Evolutionary conservation across 2,888 invertebrate genomes (phyloP), one percentile per base, ranked within the genome.

Genomic region (Tinea semifulvella): DNA sequence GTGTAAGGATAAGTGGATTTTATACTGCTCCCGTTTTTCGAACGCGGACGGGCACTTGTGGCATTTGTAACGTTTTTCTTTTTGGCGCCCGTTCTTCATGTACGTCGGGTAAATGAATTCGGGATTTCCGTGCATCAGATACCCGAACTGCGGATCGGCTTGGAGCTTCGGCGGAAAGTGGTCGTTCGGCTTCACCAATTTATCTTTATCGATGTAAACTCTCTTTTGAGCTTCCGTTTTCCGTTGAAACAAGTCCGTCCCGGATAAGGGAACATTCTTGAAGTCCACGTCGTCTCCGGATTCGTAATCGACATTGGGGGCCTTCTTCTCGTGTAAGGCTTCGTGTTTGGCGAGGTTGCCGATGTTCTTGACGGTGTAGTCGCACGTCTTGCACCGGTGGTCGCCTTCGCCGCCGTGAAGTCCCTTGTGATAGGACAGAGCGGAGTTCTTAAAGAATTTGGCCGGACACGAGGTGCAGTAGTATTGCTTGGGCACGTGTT

Each of bases 21-120:
- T 89, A 65, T 91, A 94, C 63, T 94, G 92, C 56, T 91, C 89
- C 27, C 90, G 81, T 68, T 94, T 93, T 57, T 92, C 91, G 67
- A 94, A 94, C 0, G 92, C 91, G 36, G 92, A 92, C 0, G 94
- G 94, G 61, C 94, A 94, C 68, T 92, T 91, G 56, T 88, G 87
- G 63, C 92, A 92, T 66, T 91, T 91, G 68, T 91, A 91, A 3
- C 90, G 83, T 60, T 90, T 91, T 60, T 90, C 89, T 61, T 89
- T 90, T 56, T 88, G 75, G 2, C 87, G 82, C 0, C 90, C 91
- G 58, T 90, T 90, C 63, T 89, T 88, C 46, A 90, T 59, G 52
- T 87, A 88, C 1, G 88, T 88, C 1, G 90, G 90, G 58, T 91
- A 91, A 44, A 88, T 85, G 56, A 91, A 91, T 52, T 89, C 87